A percentile compares a stretch with the other conserved stretches of the same genome.
phyloP scores from a whole-genome alignment of 2,797 vertebrate genomes.

The Natrix natrix region DNA sequence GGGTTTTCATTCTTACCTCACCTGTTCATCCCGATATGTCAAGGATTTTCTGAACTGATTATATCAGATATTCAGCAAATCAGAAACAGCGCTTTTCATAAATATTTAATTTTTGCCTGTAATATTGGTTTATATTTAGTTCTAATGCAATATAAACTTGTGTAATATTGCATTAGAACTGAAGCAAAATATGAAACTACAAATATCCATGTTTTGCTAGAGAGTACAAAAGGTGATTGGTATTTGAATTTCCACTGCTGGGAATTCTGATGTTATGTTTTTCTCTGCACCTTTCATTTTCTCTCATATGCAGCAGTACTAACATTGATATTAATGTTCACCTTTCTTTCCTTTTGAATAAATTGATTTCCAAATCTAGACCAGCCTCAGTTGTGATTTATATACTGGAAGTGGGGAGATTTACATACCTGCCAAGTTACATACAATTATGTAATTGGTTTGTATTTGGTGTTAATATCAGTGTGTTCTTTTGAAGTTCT shows the following conservation, averaged over 20 bases:
- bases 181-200: neutral
- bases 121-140: neutral
- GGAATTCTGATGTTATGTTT: neutral
- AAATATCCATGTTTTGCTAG: neutral
- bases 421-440: neutral
- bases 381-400: neutral
- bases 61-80: neutral
- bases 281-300: neutral
- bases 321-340: neutral
- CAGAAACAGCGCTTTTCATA: neutral
- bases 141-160: neutral
- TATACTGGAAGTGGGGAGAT: neutral
- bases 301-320: neutral
- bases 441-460: neutral
- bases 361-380: neutral
- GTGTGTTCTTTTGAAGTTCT: neutral
- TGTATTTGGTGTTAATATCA: neutral
- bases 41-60: neutral
- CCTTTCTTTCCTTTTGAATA: neutral
- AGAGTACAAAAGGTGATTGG: neutral
- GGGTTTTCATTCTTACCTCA: neutral
- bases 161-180: neutral
- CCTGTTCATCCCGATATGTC: neutral
- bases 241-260: neutral
- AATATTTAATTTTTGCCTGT: neutral